phyloP scores from a whole-genome alignment of 2,888 invertebrate genomes.

The Apeira syringaria region DNA sequence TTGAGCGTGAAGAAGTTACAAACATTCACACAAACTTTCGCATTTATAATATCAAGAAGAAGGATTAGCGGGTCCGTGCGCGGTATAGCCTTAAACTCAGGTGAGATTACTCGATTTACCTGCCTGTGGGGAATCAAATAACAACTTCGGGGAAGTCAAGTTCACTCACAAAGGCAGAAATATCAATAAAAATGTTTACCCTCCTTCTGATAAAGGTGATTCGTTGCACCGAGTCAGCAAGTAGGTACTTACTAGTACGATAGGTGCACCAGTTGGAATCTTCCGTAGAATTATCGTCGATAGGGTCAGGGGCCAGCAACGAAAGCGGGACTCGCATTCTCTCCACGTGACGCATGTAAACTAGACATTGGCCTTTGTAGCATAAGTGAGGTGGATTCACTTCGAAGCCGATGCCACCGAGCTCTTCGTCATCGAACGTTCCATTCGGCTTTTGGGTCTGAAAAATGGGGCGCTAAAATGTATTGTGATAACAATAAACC shows the following conservation, averaged over 20 bases:
- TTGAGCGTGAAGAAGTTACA: too few species aligned
- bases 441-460: slow-evolving; percentile 25
- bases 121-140: too few species aligned
- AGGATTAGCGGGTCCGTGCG: too few species aligned
- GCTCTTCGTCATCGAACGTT: slow-evolving; percentile 49
- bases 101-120: too few species aligned
- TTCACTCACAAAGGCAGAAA: too few species aligned
- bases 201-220: neutral
- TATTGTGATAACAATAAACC: too few species aligned
- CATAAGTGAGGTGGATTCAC: slow-evolving; percentile 70
- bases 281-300: slow-evolving; percentile 56
- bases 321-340: slow-evolving; percentile 64
- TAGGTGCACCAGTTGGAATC: slow-evolving; percentile 87
- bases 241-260: slow-evolving; percentile 56
- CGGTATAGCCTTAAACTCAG: too few species aligned
- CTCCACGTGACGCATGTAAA: slow-evolving; percentile 68
- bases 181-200: neutral
- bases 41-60: too few species aligned
- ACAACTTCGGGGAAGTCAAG: too few species aligned
- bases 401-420: slow-evolving; percentile 45
- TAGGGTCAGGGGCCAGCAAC: slow-evolving; percentile 56
- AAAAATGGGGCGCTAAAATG: too few species aligned
- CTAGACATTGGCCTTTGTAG: slow-evolving; percentile 65
- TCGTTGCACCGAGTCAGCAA: too few species aligned
- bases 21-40: too few species aligned